Conservation (phyloP, 2,113 vertebrate genomes). For the Ariopsis seemanni region DNA sequence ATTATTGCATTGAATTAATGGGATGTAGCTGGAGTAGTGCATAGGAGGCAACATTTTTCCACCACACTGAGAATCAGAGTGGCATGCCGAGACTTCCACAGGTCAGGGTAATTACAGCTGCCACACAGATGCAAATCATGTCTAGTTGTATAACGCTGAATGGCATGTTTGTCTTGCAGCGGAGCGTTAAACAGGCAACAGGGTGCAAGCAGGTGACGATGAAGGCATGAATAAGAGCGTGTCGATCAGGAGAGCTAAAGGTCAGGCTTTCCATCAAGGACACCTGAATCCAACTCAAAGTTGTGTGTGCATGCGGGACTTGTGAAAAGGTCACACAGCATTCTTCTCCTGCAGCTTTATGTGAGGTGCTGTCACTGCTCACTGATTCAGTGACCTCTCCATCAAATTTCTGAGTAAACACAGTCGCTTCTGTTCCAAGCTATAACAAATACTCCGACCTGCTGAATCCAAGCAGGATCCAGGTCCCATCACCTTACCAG, state of each 20-base stretch:
- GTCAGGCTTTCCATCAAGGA: constrained; percentile 55
- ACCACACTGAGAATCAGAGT: constrained; percentile 36
- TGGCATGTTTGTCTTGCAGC: background rate
- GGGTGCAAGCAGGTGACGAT: constrained; percentile 40
- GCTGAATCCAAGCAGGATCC: constrained; percentile 42
- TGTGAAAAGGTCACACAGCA: constrained; percentile 55
- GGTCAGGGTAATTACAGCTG: constrained; percentile 43
- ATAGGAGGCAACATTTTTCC: constrained; percentile 9
- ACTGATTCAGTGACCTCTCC: constrained; percentile 43
- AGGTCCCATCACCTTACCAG: constrained; percentile 27
- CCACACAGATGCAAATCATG: constrained; percentile 30
- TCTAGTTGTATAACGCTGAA: constrained; percentile 1
- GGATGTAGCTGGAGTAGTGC: background rate
- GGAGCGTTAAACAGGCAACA: constrained; percentile 34
- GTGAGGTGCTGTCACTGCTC: constrained; percentile 24
- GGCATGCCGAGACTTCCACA: constrained; percentile 36
- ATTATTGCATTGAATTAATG: constrained; percentile 29
- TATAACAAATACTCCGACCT: constrained; percentile 48
- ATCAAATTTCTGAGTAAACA: constrained; percentile 52
- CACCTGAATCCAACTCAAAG: constrained; percentile 48
- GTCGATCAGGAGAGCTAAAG: constrained; percentile 61
- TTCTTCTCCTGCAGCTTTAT: constrained; percentile 6
- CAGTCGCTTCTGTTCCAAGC: constrained; percentile 46
- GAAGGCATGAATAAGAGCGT: constrained; percentile 53
- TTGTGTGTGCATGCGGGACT: constrained; percentile 47